phyloP scores from a whole-genome alignment of 2,888 invertebrate genomes.

The Octodonta nipae region DNA sequence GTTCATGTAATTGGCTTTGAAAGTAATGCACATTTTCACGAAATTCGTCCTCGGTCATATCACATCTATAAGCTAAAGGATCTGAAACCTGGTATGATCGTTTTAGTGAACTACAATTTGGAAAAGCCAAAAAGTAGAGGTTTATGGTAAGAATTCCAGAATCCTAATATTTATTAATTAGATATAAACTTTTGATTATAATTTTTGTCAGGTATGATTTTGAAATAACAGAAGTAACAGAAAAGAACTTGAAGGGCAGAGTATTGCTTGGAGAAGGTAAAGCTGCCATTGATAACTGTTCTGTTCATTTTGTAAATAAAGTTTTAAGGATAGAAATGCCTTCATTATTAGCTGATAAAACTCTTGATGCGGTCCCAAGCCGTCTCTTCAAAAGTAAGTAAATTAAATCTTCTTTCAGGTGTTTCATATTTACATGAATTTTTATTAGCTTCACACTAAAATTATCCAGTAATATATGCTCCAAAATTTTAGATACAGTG shows the following conservation, averaged over 20 bases:
- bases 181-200: neutral
- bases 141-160: slow-evolving; percentile 43
- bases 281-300: slow-evolving; percentile 47
- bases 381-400: no score
- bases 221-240: slow-evolving; percentile 29
- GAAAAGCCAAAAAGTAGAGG: slow-evolving; percentile 55
- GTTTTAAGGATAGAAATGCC: slow-evolving; percentile 51
- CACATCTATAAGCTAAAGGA: slow-evolving; percentile 40
- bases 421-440: no score
- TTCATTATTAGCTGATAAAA: slow-evolving; percentile 24
- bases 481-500: no score
- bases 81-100: slow-evolving; percentile 44
- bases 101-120: slow-evolving; percentile 64
- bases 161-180: no score
- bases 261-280: slow-evolving; percentile 43
- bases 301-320: slow-evolving; percentile 46
- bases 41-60: slow-evolving; percentile 56
- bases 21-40: slow-evolving; percentile 34
- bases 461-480: no score
- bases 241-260: slow-evolving; percentile 43
- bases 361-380: no score
- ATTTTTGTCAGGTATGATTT: slow-evolving; percentile 20
- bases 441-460: no score
- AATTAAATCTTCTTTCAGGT: neutral
- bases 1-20: slow-evolving; percentile 23